Base-by-base conservation (phyloP, 2,888 invertebrate genomes). In the Oegoconia quadripuncta region DNA sequence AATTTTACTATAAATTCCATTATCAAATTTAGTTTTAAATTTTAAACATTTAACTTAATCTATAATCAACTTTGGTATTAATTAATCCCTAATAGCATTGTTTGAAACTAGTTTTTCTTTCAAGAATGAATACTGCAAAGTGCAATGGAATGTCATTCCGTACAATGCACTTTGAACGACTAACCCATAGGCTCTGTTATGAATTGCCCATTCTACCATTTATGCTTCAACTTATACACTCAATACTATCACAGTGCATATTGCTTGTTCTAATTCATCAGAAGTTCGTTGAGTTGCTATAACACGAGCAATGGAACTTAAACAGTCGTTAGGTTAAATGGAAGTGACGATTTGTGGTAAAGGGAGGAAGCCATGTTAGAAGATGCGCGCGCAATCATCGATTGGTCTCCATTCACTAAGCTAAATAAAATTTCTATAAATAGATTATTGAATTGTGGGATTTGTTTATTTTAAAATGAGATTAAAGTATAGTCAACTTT, bases 311-410 rank as follows among this genome's bases (percentile, higher is more conserved):
- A 57, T 69, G 68, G 41, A 59, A 25, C 2, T 1, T 2, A 3
- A 34, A 42, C 16, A 29, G 14, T 3, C 11, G 3, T 23, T 37
- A 23, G 32, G 5, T 28, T 15, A 41, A 38, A 14, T 27, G n/a
- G 6, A 13, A 3, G 6, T 4, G 12, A 12, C 8, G 13, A 15
- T 25, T 42, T 26, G 33, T 48, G 50, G 42, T 37, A 20, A 15
- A 34, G 28, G 34, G 22, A 59, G 58, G 73, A 79, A 79, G 79
- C 74, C 75, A 64, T 76, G 55, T 62, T 52, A 41, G 27, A 35
- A 40, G 41, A 39, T 83, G 84, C 84, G 84, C 84, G 84, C 84
- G 84, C 84, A 84, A 35, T 41, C 70, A 78, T 80, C 67, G 81
- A 82, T 82, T 75, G 52, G 52, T 42, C 51, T 59, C 55, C 66